A percentile compares a stretch with the other conserved stretches of the same genome.
Evolutionary conservation across 2,888 invertebrate species (phyloP).

Genomic region (Himalopsyche kuldschensis): DNA sequence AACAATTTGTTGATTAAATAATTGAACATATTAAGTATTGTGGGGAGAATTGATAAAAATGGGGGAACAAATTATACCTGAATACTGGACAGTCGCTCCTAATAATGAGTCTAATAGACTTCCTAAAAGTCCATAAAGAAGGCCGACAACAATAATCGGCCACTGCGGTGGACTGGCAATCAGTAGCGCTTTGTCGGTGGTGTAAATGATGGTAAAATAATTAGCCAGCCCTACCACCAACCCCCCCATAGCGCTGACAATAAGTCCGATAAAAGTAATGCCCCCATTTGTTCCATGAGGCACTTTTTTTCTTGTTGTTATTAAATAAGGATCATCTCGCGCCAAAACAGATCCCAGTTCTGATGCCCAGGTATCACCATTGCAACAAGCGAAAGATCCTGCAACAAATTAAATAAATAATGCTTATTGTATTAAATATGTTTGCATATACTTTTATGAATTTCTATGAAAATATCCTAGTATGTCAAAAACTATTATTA

Average conservation of each 20-base stretch:
- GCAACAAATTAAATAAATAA: constrained; percentile 22
- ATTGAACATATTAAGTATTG: no score
- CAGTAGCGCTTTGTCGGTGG: constrained; percentile 62
- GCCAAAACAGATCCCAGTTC: constrained; percentile 81
- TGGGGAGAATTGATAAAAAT: neutral
- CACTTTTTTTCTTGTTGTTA: constrained; percentile 73
- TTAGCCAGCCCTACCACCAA: constrained; percentile 71
- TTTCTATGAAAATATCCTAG: no score
- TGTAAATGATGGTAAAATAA: constrained; percentile 67
- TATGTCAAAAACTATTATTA: no score
- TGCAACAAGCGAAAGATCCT: constrained; percentile 78
- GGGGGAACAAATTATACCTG: constrained; percentile 58
- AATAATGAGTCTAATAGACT: constrained; percentile 81
- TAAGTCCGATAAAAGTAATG: constrained; percentile 66
- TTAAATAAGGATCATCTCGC: constrained; percentile 68
- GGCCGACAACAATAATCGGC: constrained; percentile 75
- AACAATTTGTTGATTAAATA: no score
- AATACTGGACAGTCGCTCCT: constrained; percentile 85
- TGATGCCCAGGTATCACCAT: constrained; percentile 91
- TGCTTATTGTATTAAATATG: no score
- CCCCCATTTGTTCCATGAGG: constrained; percentile 90
- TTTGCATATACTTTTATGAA: no score
- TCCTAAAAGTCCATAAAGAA: constrained; percentile 75
- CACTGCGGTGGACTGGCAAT: constrained; percentile 71
- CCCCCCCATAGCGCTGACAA: constrained; percentile 67